These are phyloP conservation scores for Rhopalosiphum nymphaeae DNA, from an alignment of 2,888 invertebrate species.

Conservation along the genomic window DNA sequence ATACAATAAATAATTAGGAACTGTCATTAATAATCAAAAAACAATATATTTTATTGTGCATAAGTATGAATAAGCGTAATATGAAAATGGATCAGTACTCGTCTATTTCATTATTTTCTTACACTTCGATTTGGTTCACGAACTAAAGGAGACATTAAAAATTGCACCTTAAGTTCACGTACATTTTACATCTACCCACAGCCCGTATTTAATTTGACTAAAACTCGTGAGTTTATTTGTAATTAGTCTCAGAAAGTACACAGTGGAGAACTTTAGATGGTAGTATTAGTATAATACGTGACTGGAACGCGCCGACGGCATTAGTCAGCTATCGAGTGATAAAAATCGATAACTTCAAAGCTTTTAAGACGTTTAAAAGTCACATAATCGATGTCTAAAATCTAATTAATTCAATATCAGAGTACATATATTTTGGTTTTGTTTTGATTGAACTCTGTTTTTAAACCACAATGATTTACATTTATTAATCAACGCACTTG, in stretches of 20 bases:
- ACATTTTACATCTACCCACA: neutral
- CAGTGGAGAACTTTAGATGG: neutral
- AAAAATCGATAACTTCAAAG: neutral
- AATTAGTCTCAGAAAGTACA: neutral
- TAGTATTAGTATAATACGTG: neutral
- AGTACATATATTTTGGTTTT: neutral
- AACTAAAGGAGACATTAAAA: neutral
- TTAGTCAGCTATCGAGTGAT: neutral
- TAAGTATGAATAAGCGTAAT: neutral
- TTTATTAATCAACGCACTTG: neutral
- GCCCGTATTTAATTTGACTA: neutral
- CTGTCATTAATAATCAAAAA: neutral
- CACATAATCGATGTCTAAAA: neutral
- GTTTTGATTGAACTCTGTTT: neutral
- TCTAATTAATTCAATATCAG: neutral
- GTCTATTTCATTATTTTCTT: neutral
- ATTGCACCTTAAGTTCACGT: neutral
- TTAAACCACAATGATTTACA: neutral
- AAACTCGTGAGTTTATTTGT: neutral
- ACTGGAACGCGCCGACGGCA: neutral
- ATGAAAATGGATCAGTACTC: neutral
- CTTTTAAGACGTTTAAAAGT: too few relatives aligned
- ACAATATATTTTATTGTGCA: neutral
- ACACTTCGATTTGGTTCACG: neutral
- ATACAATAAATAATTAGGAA: too few relatives aligned